Evolutionary conservation across 2,797 vertebrate genomes (phyloP).

Genomic region (Sebastes hubbsi): DNA sequence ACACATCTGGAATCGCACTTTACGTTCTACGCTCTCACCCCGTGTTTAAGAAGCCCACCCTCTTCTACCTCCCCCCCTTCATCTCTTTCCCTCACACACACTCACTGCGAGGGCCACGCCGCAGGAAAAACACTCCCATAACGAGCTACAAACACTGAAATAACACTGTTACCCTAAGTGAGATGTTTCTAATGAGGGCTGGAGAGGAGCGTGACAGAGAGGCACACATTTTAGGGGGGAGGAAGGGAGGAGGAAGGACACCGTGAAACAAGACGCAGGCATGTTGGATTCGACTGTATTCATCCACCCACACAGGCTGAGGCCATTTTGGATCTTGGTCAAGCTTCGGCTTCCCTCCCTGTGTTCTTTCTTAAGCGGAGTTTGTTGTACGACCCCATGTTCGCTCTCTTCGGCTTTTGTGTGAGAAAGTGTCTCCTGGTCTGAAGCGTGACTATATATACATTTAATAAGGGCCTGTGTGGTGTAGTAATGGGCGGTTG

Average conservation of each 20-base stretch:
- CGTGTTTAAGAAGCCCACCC: constrained; percentile 63
- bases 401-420: constrained; percentile 66
- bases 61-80: neutral
- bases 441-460: constrained; percentile 85
- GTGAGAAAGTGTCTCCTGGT: constrained; percentile 77
- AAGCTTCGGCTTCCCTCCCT: constrained; percentile 45
- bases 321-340: constrained; percentile 70
- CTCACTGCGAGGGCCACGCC: constrained; percentile 44
- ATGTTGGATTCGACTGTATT: constrained; percentile 56
- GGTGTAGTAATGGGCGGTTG: constrained; percentile 83
- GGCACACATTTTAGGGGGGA: constrained; percentile 7
- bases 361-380: constrained; percentile 38
- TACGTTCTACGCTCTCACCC: constrained; percentile 63
- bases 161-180: constrained; percentile 77
- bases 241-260: neutral
- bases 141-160: constrained; percentile 80
- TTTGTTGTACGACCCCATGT: constrained; percentile 57
- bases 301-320: constrained; percentile 59
- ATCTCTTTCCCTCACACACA: constrained; percentile 28
- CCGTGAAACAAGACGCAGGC: constrained; percentile 60
- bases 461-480: constrained; percentile 86
- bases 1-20: constrained; percentile 85
- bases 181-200: constrained; percentile 77
- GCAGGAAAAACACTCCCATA: constrained; percentile 76
- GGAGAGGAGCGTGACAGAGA: constrained; percentile 54